These are phyloP conservation scores for Drosophila bunnanda DNA, from an alignment of 2,888 invertebrate genomes.

Conservation along the genomic window DNA sequence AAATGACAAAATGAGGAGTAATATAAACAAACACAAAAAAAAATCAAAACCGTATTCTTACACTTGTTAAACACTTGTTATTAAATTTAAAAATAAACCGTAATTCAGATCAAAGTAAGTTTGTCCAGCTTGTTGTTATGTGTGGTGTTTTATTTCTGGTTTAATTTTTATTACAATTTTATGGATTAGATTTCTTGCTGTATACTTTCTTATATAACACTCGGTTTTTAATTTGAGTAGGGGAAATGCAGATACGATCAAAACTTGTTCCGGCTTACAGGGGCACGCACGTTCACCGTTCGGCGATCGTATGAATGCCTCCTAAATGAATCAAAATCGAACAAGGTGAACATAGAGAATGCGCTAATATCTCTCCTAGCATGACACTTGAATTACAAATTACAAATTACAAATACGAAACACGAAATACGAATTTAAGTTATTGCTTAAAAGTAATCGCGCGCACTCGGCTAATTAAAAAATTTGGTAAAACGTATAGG, in stretches of 20 bases:
- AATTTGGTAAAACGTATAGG: slow-evolving; percentile 47
- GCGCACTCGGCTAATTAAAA: slow-evolving; percentile 41
- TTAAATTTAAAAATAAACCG: slow-evolving; percentile 3
- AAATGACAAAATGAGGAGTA: background rate
- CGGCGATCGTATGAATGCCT: slow-evolving; percentile 11
- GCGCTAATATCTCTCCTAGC: slow-evolving; percentile 5
- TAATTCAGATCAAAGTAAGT: slow-evolving; percentile 8
- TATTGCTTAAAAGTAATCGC: slow-evolving; percentile 27
- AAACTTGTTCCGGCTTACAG: slow-evolving; percentile 26
- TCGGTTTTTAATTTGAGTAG: slow-evolving; percentile 38
- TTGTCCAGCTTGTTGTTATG: slow-evolving; percentile 21
- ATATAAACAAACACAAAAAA: background rate
- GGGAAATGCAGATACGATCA: slow-evolving; percentile 46
- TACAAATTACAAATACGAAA: slow-evolving; percentile 13
- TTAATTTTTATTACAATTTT: slow-evolving; percentile 50
- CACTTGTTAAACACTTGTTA: slow-evolving; percentile 7
- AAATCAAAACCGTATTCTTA: slow-evolving; percentile 22
- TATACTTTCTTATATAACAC: slow-evolving; percentile 46
- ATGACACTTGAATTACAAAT: slow-evolving; percentile 25
- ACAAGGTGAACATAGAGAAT: slow-evolving; percentile 16
- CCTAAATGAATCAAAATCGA: slow-evolving; percentile 17
- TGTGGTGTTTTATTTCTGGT: slow-evolving; percentile 42
- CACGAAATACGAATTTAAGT: slow-evolving; percentile 26
- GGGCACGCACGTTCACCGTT: slow-evolving; percentile 7
- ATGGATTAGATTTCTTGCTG: slow-evolving; percentile 43